Evolutionary conservation across 1,140 invertebrate species (phyloP).

Genomic region (Drosophila melanogaster): Release_6_plus_ISO1_MT NT_033777.3:13264501-13265000

Average conservation of each 20-base stretch:
- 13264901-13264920: constrained; percentile 41
- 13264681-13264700: constrained; percentile 17
- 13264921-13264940: constrained; percentile 57
- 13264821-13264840: constrained; percentile 6
- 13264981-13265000: constrained; percentile 41
- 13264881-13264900: constrained; percentile 33
- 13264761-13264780: constrained; percentile 7
- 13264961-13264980: constrained; percentile 65
- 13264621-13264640: constrained; percentile 71
- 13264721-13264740: not conserved
- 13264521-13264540: not conserved
- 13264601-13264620: constrained; percentile 10
- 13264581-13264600: constrained; percentile 49
- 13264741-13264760: constrained; percentile 11
- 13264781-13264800: constrained; percentile 8
- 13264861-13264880: constrained; percentile 21
- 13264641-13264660: constrained; percentile 46
- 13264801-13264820: constrained; percentile 11
- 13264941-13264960: constrained; percentile 44
- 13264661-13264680: constrained; percentile 1
- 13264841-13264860: constrained; percentile 9
- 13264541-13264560: not conserved
- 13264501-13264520: constrained; percentile 18
- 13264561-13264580: constrained; percentile 59
- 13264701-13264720: constrained; percentile 49